Percentiles rank a stretch among this genome's conserved stretches.
These are phyloP conservation scores for Denticeps clupeoides DNA, from an alignment of 2,797 vertebrate genomes.

Conservation along the genomic window DNA sequence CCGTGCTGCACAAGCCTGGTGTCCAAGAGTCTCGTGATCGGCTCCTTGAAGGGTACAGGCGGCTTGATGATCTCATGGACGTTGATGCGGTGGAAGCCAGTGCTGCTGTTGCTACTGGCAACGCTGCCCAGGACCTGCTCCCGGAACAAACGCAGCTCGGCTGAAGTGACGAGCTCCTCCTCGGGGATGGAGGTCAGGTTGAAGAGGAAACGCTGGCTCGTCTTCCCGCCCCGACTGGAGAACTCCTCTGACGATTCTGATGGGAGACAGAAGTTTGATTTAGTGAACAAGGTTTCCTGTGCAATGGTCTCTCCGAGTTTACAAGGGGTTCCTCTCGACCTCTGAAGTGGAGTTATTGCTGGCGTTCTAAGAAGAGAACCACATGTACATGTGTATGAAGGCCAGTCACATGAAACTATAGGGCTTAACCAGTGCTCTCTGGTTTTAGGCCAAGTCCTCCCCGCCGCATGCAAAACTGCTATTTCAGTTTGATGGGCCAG, in stretches of 20 bases:
- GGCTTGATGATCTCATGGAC: conserved; percentile 92
- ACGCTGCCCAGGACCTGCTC: conserved; percentile 66
- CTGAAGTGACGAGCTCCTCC: conserved; percentile 86
- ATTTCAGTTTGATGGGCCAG: conserved; percentile 2
- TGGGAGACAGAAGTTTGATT: conserved; percentile 20
- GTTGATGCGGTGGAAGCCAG: conserved; percentile 84
- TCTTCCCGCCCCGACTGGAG: conserved; percentile 73
- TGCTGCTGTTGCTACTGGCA: conserved; percentile 24
- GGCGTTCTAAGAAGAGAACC: no score
- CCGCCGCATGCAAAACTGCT: conserved; percentile 3
- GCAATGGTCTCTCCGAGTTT: no score
- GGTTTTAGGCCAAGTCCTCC: neutral
- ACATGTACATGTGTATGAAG: no score
- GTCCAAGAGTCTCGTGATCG: conserved; percentile 88
- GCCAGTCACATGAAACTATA: no score
- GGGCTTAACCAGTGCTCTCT: neutral
- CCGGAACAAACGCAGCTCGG: conserved; percentile 94
- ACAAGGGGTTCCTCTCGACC: no score
- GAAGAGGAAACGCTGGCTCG: conserved; percentile 88
- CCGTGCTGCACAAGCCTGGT: conserved; percentile 88
- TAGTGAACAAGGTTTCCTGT: no score
- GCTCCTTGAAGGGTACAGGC: conserved; percentile 55
- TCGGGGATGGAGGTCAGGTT: conserved; percentile 85
- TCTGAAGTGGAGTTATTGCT: no score
- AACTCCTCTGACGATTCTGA: conserved; percentile 89